Conservation (phyloP, 2,113 vertebrate genomes). For the Gallinago jamesoni region DNA sequence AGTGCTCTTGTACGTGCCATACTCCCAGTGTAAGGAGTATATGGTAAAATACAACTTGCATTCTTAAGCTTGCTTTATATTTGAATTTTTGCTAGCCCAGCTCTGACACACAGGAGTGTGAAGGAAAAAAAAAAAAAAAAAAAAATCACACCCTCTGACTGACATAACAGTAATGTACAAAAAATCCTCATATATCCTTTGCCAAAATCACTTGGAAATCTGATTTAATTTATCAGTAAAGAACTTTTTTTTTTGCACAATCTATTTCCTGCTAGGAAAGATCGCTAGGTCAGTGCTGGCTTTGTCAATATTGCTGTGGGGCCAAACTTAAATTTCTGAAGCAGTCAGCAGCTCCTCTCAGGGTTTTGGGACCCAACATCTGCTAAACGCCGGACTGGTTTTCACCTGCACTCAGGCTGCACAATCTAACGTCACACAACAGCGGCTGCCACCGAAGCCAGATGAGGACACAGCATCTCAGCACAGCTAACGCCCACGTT, state of each 20-base stretch:
- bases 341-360: background rate
- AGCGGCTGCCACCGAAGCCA: fast-evolving
- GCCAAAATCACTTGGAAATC: slow-evolving; percentile 19
- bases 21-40: background rate
- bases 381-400: background rate
- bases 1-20: background rate
- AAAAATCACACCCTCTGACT: background rate
- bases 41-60: background rate
- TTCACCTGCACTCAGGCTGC: background rate
- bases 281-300: fast-evolving
- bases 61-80: background rate
- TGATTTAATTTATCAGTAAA: background rate
- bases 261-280: background rate
- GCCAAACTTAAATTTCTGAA: background rate
- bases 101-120: background rate
- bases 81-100: slow-evolving; percentile 11
- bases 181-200: background rate
- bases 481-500: background rate
- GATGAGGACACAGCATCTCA: background rate
- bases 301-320: background rate
- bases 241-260: background rate
- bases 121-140: background rate
- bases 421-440: background rate
- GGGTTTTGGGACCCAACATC: background rate
- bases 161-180: background rate